Base-by-base conservation (phyloP, 2,888 invertebrate genomes). In the Camptogramma bilineatum region DNA sequence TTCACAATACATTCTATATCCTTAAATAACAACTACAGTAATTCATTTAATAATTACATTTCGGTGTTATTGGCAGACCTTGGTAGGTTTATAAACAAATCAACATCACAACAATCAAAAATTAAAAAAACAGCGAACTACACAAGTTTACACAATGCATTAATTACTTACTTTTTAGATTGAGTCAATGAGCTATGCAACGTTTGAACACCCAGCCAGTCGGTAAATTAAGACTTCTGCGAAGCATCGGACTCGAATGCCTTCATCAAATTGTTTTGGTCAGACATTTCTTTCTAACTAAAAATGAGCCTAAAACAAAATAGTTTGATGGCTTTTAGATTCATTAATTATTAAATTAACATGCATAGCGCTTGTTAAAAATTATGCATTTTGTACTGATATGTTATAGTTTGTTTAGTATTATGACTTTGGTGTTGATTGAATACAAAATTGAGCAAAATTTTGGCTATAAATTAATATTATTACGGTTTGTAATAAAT, bases 391-490 rank as follows among this genome's bases (percentile, higher is more conserved):
- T 91, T 92, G 92, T 93, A 93, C 92, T 92, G 90, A 88, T 85
- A 86, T 86, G 87, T 88, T 81, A 80, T 81, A 53, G 82, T 82
- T 82, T 82, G 79, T 84, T 83, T 83, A 85, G 83, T 87, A 91
- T 88, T 88, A 91, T 89, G 91, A 92, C 92, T 93, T 93, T 93
- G 92, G 92, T 92, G 91, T 91, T 86, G 87, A 86, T 86, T 91
- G 91, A 86, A 89, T 87, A 88, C 81, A 88, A 86, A 87, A 92
- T 93, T 92, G 93, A 92, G 93, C 93, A 92, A 93, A 89, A 89
- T 87, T 87, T 91, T 90, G 90, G 90, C 88, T 90, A 91, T 90
- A 92, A 92, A 90, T 89, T 87, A 88, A 81, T 71, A 75, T 81
- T 82, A 86, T 28, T 66, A 62, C 77, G 74, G 77, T 69, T 79